A percentile compares a stretch with the other conserved stretches of the same genome.
Evolutionary conservation across 2,113 vertebrate genomes (phyloP).

Genomic region (Turdus rufiventris): DNA sequence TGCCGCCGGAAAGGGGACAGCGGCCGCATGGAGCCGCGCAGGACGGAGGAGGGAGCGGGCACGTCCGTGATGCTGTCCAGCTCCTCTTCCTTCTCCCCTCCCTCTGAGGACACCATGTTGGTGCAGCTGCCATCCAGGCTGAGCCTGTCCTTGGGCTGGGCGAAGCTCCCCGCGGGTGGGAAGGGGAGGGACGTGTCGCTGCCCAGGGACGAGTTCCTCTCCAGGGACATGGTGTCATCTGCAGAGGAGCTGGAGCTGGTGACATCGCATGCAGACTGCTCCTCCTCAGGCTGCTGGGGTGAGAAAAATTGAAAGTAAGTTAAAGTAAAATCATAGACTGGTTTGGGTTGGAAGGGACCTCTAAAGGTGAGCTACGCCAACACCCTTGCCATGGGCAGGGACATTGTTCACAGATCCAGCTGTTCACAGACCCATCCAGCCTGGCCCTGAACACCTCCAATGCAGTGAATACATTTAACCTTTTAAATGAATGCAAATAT

Average conservation of each 20-base stretch:
- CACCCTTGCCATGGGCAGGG: neutral
- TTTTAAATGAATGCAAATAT: neutral
- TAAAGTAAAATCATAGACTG: neutral
- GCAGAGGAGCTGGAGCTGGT: slow-evolving; percentile 88
- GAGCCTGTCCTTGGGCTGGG: slow-evolving; percentile 60
- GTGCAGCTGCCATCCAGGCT: slow-evolving; percentile 72
- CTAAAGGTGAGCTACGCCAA: neutral
- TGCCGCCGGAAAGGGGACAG: slow-evolving; percentile 91
- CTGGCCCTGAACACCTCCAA: neutral
- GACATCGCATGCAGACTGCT: slow-evolving; percentile 71
- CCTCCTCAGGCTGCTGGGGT: slow-evolving; percentile 66
- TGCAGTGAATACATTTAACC: neutral
- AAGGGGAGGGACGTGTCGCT: slow-evolving; percentile 74
- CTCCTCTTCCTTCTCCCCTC: slow-evolving; percentile 84
- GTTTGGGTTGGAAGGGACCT: neutral
- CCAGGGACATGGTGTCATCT: slow-evolving; percentile 84
- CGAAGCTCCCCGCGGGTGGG: slow-evolving; percentile 3
- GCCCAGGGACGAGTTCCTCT: slow-evolving; percentile 82
- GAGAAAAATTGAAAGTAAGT: neutral
- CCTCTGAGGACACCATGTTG: slow-evolving; percentile 46
- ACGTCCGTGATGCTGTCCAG: slow-evolving; percentile 90
- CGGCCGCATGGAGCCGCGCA: slow-evolving; percentile 78
- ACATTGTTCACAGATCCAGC: neutral
- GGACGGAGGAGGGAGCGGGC: slow-evolving; percentile 69
- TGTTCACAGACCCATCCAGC: neutral